Evolutionary conservation across 2,113 vertebrate genomes (phyloP).

Genomic region (Poecile atricapillus): DNA sequence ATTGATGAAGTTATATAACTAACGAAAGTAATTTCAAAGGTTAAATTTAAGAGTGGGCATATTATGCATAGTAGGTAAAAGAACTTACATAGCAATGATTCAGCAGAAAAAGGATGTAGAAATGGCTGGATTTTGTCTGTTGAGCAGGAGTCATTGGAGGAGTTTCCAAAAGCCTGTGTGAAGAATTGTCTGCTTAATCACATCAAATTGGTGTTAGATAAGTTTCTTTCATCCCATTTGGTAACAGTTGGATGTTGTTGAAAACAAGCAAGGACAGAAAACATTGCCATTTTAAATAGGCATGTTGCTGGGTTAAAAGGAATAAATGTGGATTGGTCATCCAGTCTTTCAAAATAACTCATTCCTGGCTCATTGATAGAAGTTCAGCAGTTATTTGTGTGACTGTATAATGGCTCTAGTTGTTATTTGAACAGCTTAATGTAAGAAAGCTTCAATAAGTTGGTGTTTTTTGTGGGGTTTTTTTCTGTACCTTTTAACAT

Average conservation of each 20-base stretch:
- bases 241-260: not conserved
- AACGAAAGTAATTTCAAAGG: not conserved
- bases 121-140: not conserved
- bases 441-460: not conserved
- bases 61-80: not conserved
- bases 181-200: not conserved
- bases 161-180: not conserved
- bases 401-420: not conserved
- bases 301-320: not conserved
- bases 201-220: not conserved
- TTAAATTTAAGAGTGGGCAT: not conserved
- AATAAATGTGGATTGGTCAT: not conserved
- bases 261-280: not conserved
- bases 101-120: not conserved
- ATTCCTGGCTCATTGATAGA: not conserved
- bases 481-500: not conserved
- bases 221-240: not conserved
- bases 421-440: not conserved
- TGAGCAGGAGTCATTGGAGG: fast-evolving
- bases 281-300: not conserved
- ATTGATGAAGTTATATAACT: not conserved
- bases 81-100: not conserved
- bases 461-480: not conserved
- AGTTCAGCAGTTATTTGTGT: not conserved
- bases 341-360: not conserved